Evolutionary conservation across 1,140 invertebrate species (phyloP), one percentile per base, ranked within the genome.

Genomic region (Hestina assimilis): DNA sequence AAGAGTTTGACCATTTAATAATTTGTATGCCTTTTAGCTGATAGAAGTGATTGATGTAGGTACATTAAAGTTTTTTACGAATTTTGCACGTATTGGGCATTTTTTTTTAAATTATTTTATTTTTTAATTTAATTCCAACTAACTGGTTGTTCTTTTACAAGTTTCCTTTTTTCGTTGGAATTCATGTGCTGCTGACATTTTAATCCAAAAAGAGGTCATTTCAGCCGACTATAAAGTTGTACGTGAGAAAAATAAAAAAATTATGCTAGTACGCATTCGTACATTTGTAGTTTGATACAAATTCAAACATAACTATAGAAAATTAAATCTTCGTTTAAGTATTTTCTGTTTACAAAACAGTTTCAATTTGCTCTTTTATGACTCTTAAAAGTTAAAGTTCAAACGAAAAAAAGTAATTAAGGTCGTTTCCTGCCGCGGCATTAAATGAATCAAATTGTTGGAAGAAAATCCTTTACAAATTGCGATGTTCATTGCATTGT

Each of bases 341-440:
- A 50, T 40, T 50, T 50, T 21, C 33, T 31, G 20, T 40, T 50
- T 50, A 38, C 19, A 26, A 40, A 40, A 38, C 31, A 35, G 31
- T 41, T 58, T 29, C 61, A 76, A 72, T 75, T 72, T 69, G 59
- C 40, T 72, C 56, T 33, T 72, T 67, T 66, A 64, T 47, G 56
- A 57, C 41, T 61, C 52, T 72, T 69, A 66, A 62, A 67, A 48
- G 58, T 52, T 53, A 42, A 66, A 72, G 56, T 71, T 67, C 55
- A 71, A 75, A 59, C 29, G 71, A 66, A 77, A 77, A n/a, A 75
- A 81, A 72, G 69, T 76, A 78, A 83, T 78, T 79, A 78, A 70
- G 62, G 59, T 61, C 53, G 56, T 61, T 67, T 72, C 63, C 67
- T 69, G 56, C 48, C 62, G 43, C 50, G 35, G 68, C 66, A 68